Evolutionary conservation across 2,888 invertebrate species (phyloP).

Genomic region (Deilephila elpenor): DNA sequence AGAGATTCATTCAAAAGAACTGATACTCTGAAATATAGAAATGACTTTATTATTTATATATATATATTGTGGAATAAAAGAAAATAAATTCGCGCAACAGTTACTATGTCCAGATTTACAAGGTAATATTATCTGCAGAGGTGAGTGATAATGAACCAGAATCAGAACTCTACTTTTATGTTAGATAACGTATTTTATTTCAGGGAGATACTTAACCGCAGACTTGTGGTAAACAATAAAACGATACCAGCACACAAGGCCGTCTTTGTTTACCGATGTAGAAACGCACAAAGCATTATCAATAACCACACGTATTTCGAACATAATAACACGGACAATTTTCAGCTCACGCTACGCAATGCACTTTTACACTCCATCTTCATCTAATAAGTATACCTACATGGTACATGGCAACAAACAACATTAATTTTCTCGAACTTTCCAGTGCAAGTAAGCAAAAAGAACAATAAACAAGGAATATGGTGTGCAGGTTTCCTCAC

Average conservation of each 20-base stretch:
- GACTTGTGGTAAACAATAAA: conserved; percentile 73
- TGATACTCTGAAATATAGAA: no score
- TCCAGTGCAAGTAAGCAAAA: conserved; percentile 3
- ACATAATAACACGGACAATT: conserved; percentile 1
- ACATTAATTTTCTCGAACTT: neutral
- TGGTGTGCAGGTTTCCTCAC: no score
- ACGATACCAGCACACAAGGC: conserved; percentile 73
- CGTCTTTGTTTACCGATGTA: conserved; percentile 78
- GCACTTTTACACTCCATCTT: conserved; percentile 2
- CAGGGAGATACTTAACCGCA: conserved; percentile 61
- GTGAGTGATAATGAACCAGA: conserved; percentile 29
- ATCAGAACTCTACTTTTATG: conserved; percentile 17
- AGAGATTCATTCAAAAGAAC: no score
- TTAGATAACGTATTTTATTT: conserved; percentile 27
- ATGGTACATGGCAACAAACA: neutral
- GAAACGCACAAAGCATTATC: conserved; percentile 45
- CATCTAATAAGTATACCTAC: neutral
- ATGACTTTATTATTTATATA: no score
- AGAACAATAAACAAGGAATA: neutral
- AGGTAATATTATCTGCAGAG: conserved; percentile 5
- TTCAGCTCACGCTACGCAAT: conserved; percentile 5
- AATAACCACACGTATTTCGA: conserved; percentile 24
- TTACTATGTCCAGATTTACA: neutral
- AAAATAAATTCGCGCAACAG: neutral
- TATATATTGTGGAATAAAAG: no score